A percentile compares a stretch with the other conserved stretches of the same genome.
These are phyloP conservation scores for Clarias pachynema DNA, from an alignment of 2,797 vertebrate genomes.

Conservation along the genomic window DNA sequence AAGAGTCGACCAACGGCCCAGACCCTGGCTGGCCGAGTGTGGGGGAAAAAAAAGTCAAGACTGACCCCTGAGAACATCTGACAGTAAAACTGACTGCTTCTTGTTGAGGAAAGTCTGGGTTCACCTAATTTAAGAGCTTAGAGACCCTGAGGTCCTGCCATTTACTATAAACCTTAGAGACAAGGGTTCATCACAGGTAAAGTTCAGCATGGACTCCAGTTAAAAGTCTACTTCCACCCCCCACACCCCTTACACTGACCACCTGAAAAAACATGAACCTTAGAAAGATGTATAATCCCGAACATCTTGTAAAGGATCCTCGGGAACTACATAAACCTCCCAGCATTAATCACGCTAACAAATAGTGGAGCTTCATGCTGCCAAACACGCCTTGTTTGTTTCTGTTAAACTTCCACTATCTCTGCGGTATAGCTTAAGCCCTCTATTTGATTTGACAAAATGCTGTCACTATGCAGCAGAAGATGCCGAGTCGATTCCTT, in stretches of 20 bases:
- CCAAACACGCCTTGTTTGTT: constrained; percentile 53
- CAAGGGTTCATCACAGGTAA: constrained; percentile 4
- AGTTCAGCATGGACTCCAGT: background rate
- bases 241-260: no score
- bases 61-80: constrained; percentile 32
- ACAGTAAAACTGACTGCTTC: constrained; percentile 41
- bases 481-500: constrained; percentile 51
- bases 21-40: constrained; percentile 5
- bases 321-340: constrained; percentile 40
- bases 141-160: background rate
- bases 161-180: background rate
- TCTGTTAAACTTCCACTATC: constrained; percentile 60
- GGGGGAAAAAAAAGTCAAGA: background rate
- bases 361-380: constrained; percentile 30
- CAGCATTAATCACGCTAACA: constrained; percentile 31
- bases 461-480: constrained; percentile 60
- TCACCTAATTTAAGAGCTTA: constrained; percentile 49
- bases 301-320: constrained; percentile 31
- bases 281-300: background rate
- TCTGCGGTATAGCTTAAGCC: constrained; percentile 61
- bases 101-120: constrained; percentile 45
- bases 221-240: background rate
- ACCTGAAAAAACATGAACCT: background rate
- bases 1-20: constrained; percentile 13
- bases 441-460: constrained; percentile 63